These are phyloP conservation scores for Diacarnus erythraeanus DNA, from an alignment of 37 sponge, comb jelly and placozoan species.

Conservation along the genomic window DNA sequence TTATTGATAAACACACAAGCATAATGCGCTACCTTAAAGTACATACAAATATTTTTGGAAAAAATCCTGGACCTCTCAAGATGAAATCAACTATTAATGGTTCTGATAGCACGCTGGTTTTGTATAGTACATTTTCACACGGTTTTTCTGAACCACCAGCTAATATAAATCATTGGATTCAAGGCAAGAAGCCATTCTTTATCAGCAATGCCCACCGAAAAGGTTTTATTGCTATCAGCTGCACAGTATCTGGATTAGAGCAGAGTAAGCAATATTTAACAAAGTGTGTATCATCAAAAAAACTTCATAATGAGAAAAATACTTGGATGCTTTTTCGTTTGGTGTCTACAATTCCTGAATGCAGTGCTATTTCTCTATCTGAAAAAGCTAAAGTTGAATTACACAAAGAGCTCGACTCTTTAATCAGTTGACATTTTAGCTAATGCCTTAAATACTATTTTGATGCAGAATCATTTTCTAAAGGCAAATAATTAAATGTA, in stretches of 20 bases:
- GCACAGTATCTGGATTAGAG: too few species aligned
- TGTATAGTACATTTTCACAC: not conserved
- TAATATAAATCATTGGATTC: not conserved
- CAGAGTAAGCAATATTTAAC: not conserved
- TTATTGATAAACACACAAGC: not conserved
- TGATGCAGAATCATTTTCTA: too few species aligned
- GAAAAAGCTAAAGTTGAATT: too few species aligned
- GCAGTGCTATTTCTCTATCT: too few species aligned
- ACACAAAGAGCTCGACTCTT: too few species aligned
- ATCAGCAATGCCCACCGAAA: not conserved
- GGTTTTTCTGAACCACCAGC: not conserved
- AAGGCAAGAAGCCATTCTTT: not conserved
- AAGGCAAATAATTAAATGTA: too few species aligned
- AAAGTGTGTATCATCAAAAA: not conserved
- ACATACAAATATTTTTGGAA: not conserved
- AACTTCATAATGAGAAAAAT: not conserved
- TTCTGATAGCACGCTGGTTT: not conserved
- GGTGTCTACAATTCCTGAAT: too few species aligned
- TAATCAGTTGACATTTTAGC: too few species aligned
- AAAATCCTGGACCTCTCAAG: constrained; percentile 15
- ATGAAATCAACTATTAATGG: constrained; percentile 18
- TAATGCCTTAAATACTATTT: too few species aligned
- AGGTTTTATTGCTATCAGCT: not conserved
- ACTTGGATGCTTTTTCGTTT: too few species aligned
- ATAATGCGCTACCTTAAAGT: constrained; percentile 29